Percentiles rank a stretch among this genome's conserved stretches.
Conservation (phyloP, 2,888 invertebrate species). For the Caenorhabditis sp. region DNA sequence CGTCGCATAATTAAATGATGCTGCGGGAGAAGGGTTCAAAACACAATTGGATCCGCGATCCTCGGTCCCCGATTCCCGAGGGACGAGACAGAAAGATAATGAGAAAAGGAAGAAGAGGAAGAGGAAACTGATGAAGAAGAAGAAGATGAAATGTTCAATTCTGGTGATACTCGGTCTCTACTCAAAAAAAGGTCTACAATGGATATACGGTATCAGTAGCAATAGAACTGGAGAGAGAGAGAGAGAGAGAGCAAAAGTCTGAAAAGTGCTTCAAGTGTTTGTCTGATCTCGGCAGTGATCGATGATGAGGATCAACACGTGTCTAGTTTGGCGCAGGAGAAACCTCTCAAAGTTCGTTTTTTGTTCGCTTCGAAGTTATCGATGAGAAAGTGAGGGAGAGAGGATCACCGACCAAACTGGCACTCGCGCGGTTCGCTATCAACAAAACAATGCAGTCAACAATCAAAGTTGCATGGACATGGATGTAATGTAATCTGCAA, state of each 20-base stretch:
- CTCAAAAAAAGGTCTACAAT: too few species aligned
- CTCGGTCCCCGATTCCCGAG: not conserved
- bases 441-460: slow-evolving; percentile 13
- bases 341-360: slow-evolving; percentile 3
- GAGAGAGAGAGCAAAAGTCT: slow-evolving; percentile 27
- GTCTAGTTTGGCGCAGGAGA: slow-evolving; percentile 8
- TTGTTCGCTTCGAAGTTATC: not conserved
- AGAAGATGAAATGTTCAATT: too few species aligned
- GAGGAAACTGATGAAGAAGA: too few species aligned
- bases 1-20: slow-evolving; percentile 1
- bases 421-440: not conserved
- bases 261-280: slow-evolving; percentile 39
- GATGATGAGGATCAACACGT: slow-evolving; percentile 29
- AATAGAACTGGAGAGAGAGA: slow-evolving; percentile 3
- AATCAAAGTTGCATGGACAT: not conserved
- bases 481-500: slow-evolving; percentile 37
- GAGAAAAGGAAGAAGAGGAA: too few species aligned
- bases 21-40: slow-evolving; percentile 22
- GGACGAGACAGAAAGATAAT: not conserved
- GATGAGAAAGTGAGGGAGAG: slow-evolving; percentile 16
- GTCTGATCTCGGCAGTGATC: slow-evolving; percentile 32
- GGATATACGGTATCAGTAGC: not conserved
- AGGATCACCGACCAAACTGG: slow-evolving; percentile 6
- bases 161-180: too few species aligned
- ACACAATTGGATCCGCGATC: too few species aligned